Base-by-base conservation (phyloP, 2,797 vertebrate genomes). In the Urophycis tenuis region DNA sequence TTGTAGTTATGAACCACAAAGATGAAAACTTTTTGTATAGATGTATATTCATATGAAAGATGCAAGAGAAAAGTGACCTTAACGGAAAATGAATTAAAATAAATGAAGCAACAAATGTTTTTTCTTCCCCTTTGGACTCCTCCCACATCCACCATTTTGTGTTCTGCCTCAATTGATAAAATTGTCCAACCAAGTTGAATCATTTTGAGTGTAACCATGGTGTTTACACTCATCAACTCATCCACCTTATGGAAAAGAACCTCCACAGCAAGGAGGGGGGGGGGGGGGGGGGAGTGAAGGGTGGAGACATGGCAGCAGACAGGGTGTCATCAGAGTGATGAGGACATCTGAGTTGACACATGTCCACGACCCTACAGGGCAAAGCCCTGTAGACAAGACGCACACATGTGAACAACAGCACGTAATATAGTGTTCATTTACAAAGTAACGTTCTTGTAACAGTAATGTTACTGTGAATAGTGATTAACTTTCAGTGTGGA, bases 311-410 rank as follows among this genome's bases (percentile, higher is more conserved):
- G 17, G 31, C 29, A 71, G 70, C 31, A 34, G 17, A 34, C 29
- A 7, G 70, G 32, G 17, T 17, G 35, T 2, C 3, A n/a, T 22
- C n/a, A 32, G 1, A 33, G 15, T 29, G 75, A 77, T 3, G 77
- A 64, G 35, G 29, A 1, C 3, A 75, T 80, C 36, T 81, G 73
- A n/a, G n/a, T n/a, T 67, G 34, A 74, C 2, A 17, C n/a, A n/a
- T n/a, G n/a, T n/a, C n/a, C n/a, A n/a, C n/a, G n/a, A n/a, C n/a
- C n/a, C n/a, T n/a, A n/a, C n/a, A n/a, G n/a, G n/a, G 34, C 34
- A 35, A 35, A 35, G 34, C n/a, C 34, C 3, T 35, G 34, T 3
- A 19, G 19, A 49, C 45, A 6, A 49, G 45, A 49, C 45, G 12
- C 45, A 19, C 45, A 49, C 45, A 49, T 3, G 45, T 49, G 39